Percentiles rank a stretch among this genome's conserved stretches.
Conservation (phyloP, 2,797 vertebrate species). For the Danio jaintianensis region DNA sequence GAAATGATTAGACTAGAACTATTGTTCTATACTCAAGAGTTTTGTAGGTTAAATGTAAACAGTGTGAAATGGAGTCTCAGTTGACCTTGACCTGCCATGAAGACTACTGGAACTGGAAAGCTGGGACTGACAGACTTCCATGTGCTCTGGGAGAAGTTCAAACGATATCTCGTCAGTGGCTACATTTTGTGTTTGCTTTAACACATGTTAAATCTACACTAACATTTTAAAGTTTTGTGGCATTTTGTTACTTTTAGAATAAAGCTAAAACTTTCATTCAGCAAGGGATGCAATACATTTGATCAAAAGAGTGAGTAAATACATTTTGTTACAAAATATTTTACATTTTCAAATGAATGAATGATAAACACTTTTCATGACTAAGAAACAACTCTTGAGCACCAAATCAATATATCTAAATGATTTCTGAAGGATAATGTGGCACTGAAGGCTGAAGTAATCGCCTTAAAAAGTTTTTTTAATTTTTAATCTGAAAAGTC, state of each 20-base stretch:
- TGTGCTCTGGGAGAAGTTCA: slow-evolving; percentile 85
- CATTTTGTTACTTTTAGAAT: not conserved
- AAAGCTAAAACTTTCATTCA: not conserved
- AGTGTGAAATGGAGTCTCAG: not conserved
- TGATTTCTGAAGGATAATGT: not conserved
- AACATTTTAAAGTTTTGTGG: not conserved
- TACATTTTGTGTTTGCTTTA: slow-evolving; percentile 21
- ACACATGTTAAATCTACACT: not conserved
- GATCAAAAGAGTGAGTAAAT: not conserved
- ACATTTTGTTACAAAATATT: not conserved
- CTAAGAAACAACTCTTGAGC: not conserved
- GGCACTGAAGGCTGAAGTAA: not conserved
- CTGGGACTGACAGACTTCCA: slow-evolving; percentile 85
- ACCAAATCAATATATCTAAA: not conserved
- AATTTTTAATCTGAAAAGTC: too few relatives aligned
- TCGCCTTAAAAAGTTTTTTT: too few relatives aligned
- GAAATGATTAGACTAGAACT: too few relatives aligned
- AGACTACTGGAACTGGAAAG: slow-evolving; percentile 83
- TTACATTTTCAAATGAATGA: not conserved
- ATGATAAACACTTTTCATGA: not conserved
- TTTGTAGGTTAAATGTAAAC: not conserved
- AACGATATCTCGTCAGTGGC: slow-evolving; percentile 80
- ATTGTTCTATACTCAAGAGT: not conserved
- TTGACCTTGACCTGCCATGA: slow-evolving; percentile 62
- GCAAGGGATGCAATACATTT: not conserved